Base-by-base conservation (phyloP, 2,797 vertebrate genomes). In the Rhodeus uyekii region DNA sequence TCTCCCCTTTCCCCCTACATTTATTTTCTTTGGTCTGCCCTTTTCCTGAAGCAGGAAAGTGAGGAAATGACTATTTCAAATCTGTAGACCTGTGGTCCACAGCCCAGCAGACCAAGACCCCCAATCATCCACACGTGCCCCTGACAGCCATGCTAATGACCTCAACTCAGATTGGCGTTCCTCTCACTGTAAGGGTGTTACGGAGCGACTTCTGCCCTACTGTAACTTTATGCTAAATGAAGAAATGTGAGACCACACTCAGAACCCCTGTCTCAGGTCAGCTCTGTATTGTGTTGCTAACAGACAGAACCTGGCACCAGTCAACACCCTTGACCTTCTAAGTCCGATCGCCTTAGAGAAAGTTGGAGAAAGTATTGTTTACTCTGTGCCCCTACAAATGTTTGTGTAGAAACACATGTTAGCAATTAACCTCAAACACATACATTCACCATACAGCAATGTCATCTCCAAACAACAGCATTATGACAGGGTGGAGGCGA, bases 21-120 rank as follows among this genome's bases (percentile, higher is more conserved):
- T 91, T 91, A 85, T 89, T 91, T 92, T 88, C 78, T 76, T 86
- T 88, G 64, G 86, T 90, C 89, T 90, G 82, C 87, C 80, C 58
- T 89, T 91, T 91, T 90, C 87, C 88, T 91, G 86, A 85, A 65
- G 86, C 85, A 90, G 86, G 86, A 90, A 80, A 85, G 73, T 72
- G 84, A 91, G 90, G 89, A 92, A 91, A 93, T 92, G 85, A 88
- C 87, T 92, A 90, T 90, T 83, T 87, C 77, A 88, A 91, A 87
- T 86, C 85, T 77, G 84, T 85, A 85, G 84, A 80, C 80, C 86
- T 84, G 80, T 84, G 85, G 89, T 86, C 84, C 80, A 83, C 85
- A 83, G 85, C 87, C 83, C 78, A 75, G 87, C 76, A 68, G 74
- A 14, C 81, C 67, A n/a, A 81, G 82, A 78, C 83, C 74, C 86